Evolutionary conservation across 1,140 invertebrate genomes (phyloP).

Genomic region (Drosophila murphyi): DNA sequence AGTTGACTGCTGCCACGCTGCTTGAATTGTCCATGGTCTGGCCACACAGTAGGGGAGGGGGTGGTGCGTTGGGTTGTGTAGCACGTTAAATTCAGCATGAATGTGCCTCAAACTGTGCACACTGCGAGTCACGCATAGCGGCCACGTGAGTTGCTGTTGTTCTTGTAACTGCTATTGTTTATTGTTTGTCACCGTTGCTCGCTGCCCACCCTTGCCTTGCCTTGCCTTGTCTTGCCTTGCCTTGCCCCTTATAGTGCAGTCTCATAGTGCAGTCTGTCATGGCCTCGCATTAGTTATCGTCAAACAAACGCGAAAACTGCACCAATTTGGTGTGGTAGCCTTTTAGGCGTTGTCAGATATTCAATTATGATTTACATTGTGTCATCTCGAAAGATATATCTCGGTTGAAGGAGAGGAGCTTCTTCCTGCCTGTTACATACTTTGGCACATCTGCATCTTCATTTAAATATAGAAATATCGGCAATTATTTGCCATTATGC

Average conservation of each 20-base stretch:
- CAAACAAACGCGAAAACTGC: too few species aligned
- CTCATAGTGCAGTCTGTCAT: too few species aligned
- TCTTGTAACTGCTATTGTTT: constrained; percentile 2
- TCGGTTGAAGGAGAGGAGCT: too few species aligned
- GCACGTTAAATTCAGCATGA: constrained; percentile 38
- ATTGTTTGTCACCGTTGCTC: neutral
- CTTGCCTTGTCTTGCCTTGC: neutral
- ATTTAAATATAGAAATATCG: too few species aligned
- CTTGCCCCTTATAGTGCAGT: neutral
- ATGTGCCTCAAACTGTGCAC: constrained; percentile 43
- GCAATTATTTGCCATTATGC: too few species aligned
- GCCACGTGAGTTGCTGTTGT: constrained; percentile 49
- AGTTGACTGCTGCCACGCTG: constrained; percentile 4
- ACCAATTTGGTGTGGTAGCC: constrained; percentile 17
- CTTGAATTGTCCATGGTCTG: neutral
- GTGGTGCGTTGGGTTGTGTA: constrained; percentile 13
- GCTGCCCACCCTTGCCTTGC: neutral
- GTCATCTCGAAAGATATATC: too few species aligned
- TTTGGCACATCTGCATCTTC: too few species aligned
- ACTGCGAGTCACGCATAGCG: constrained; percentile 44
- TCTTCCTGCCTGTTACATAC: neutral
- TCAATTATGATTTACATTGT: neutral
- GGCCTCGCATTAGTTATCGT: too few species aligned
- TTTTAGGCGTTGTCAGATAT: constrained; percentile 44
- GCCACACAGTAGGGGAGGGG: neutral